A percentile compares a stretch with the other conserved stretches of the same genome.
Evolutionary conservation across 2,888 invertebrate species (phyloP).

Genomic region (Bembecia ichneumoniformis): DNA sequence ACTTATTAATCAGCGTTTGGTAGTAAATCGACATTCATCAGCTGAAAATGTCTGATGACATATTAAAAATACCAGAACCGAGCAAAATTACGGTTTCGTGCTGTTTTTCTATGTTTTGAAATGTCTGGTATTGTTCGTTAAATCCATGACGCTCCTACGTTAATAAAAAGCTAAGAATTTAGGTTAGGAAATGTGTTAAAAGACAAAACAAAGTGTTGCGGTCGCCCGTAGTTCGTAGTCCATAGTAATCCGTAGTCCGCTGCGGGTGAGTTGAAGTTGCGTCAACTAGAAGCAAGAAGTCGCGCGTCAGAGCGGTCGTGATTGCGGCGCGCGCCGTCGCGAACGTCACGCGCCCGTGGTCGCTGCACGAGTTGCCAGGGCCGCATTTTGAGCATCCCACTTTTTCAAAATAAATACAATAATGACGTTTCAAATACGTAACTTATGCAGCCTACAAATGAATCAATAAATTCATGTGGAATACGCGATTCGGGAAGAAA

Average conservation of each 20-base stretch:
- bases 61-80: too few relatives aligned
- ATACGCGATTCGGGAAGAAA: too few relatives aligned
- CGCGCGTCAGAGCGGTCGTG: slow-evolving; percentile 55
- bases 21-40: too few relatives aligned
- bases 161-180: background rate
- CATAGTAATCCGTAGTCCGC: slow-evolving; percentile 3
- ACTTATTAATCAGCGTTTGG: too few relatives aligned
- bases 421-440: too few relatives aligned
- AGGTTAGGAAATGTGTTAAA: background rate
- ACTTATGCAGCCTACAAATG: too few relatives aligned
- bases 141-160: too few relatives aligned
- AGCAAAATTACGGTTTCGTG: too few relatives aligned
- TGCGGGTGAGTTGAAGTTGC: slow-evolving; percentile 44
- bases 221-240: background rate
- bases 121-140: too few relatives aligned
- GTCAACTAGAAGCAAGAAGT: slow-evolving; percentile 32
- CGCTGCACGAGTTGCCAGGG: slow-evolving; percentile 52
- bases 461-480: too few relatives aligned
- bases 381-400: slow-evolving; percentile 22
- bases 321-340: slow-evolving; percentile 51
- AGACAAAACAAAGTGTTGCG: background rate
- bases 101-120: too few relatives aligned
- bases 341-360: slow-evolving; percentile 61
- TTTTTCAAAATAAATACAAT: too few relatives aligned
- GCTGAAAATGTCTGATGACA: background rate